Evolutionary conservation across 2,888 invertebrate species (phyloP), one percentile per base, ranked within the genome.

Genomic region (Campoplex capitator): DNA sequence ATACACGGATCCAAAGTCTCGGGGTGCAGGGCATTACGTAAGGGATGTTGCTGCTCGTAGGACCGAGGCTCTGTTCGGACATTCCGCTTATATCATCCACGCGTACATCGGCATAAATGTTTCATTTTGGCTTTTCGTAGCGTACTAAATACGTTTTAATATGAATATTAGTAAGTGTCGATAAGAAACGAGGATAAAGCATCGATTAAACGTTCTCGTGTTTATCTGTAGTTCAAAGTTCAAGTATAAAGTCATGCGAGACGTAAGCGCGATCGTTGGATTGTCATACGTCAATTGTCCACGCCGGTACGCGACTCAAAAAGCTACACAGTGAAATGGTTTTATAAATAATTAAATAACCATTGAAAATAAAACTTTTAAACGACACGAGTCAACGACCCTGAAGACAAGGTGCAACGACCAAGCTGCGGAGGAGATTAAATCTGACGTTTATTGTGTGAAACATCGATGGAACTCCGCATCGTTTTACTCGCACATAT

Each of bases 391-490:
- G 38, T 68, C 56, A 79, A 58, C 32, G 70, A 77, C 76, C 67
- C 65, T 67, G 81, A 67, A 58, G 71, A 86, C 73, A 18, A 84
- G 83, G 84, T 67, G 58, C 70, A 38, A n/a, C 51, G 48, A 38
- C 45, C 70, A 51, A 35, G 62, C 45, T 11, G 65, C 48, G 7
- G 56, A 65, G 9, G 51, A 71, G 54, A 51, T 18, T 74, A 51
- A 70, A 70, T 74, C 71, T 67, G 77, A 83, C 45, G 82, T 81
- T 68, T 74, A 81, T 81, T 71, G 77, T 79, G 78, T 70, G 85
- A 85, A 88, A 88, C 89, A 88, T 87, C 91, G 89, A 93, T 93
- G 92, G 92, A 93, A 92, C 91, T 92, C 90, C 91, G 90, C 90
- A 90, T 92, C 80, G 86, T 92, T 38, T 89, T 92, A 48, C 88